phyloP scores from a whole-genome alignment of 2,888 invertebrate genomes.

The Drosophila anomalata region DNA sequence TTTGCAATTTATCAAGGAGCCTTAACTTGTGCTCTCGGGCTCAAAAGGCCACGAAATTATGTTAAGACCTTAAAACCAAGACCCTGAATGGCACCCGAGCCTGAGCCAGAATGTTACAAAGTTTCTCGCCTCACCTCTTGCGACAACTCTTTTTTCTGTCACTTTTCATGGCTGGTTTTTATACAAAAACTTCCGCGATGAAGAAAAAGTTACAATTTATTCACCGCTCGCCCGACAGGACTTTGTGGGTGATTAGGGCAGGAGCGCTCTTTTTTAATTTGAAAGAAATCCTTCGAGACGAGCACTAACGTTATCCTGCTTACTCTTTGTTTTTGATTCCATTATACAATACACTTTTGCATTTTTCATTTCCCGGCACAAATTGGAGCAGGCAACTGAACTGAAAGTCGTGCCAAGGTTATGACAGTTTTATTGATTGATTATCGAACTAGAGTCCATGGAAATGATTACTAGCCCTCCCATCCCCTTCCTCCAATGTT shows the following conservation, averaged over 20 bases:
- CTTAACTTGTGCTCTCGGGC: slow-evolving; percentile 63
- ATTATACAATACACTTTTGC: background rate
- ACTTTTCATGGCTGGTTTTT: slow-evolving; percentile 14
- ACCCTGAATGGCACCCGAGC: slow-evolving; percentile 14
- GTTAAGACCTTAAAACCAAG: slow-evolving; percentile 33
- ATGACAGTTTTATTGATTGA: slow-evolving; percentile 42
- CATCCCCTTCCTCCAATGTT: background rate
- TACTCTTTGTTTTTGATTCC: slow-evolving; percentile 11
- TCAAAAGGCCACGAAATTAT: slow-evolving; percentile 50
- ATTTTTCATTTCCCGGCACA: slow-evolving; percentile 19
- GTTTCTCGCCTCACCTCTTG: slow-evolving; percentile 22
- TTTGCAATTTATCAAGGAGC: slow-evolving; percentile 74
- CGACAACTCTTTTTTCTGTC: slow-evolving; percentile 33
- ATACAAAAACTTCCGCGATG: slow-evolving; percentile 23
- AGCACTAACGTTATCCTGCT: slow-evolving; percentile 15
- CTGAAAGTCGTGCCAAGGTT: slow-evolving; percentile 50
- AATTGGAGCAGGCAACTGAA: slow-evolving; percentile 29
- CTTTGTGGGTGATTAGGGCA: slow-evolving; percentile 32
- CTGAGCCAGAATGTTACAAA: slow-evolving; percentile 19
- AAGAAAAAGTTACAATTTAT: slow-evolving; percentile 39
- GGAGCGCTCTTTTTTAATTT: slow-evolving; percentile 25
- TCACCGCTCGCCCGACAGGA: slow-evolving; percentile 11
- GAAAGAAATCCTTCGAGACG: slow-evolving; percentile 21
- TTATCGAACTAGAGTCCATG: slow-evolving; percentile 31
- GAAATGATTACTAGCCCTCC: slow-evolving; percentile 8